Percentiles rank a stretch among this genome's conserved stretches.
Conservation (phyloP, 1,140 invertebrate genomes). For the Augochlora pura region DNA sequence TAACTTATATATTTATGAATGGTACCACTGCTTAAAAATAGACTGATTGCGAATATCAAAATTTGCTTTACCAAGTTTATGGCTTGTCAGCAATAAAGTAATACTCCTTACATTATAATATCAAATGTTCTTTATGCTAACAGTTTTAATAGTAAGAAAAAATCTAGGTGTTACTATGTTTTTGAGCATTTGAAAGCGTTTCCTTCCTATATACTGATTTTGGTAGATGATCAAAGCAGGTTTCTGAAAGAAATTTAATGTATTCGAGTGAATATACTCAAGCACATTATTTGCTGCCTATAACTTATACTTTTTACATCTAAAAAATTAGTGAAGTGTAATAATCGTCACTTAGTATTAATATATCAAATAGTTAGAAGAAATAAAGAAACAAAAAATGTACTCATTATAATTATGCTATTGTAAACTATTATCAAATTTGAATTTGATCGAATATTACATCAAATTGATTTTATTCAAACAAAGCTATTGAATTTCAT, state of each 20-base stretch:
- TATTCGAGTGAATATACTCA: conserved; percentile 24
- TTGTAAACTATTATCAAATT: conserved; percentile 2
- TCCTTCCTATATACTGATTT: conserved; percentile 32
- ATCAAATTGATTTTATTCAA: neutral
- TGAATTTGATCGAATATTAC: conserved; percentile 17
- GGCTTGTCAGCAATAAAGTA: conserved; percentile 5
- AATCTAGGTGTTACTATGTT: conserved; percentile 19
- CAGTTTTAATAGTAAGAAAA: conserved; percentile 11
- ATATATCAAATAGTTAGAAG: conserved; percentile 5
- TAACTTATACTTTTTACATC: conserved; percentile 27
- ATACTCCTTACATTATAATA: conserved; percentile 29
- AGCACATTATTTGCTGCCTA: conserved; percentile 22
- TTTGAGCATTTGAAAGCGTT: conserved; percentile 1
- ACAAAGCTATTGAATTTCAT: neutral
- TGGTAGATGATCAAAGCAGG: conserved; percentile 44
- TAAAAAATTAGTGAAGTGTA: conserved; percentile 9
- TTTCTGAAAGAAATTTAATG: conserved; percentile 50
- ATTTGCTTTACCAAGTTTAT: conserved; percentile 36
- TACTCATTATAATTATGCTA: conserved; percentile 1
- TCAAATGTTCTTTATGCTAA: conserved; percentile 14
- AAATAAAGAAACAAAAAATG: conserved; percentile 11
- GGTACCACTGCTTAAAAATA: conserved; percentile 18
- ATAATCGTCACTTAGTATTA: neutral
- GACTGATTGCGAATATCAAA: conserved; percentile 45
- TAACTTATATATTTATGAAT: neutral